A percentile compares a stretch with the other conserved stretches of the same genome.
These are phyloP conservation scores for Aplidium turbinatum DNA, from an alignment of 23 tunicate genomes.

Conservation along the genomic window DNA sequence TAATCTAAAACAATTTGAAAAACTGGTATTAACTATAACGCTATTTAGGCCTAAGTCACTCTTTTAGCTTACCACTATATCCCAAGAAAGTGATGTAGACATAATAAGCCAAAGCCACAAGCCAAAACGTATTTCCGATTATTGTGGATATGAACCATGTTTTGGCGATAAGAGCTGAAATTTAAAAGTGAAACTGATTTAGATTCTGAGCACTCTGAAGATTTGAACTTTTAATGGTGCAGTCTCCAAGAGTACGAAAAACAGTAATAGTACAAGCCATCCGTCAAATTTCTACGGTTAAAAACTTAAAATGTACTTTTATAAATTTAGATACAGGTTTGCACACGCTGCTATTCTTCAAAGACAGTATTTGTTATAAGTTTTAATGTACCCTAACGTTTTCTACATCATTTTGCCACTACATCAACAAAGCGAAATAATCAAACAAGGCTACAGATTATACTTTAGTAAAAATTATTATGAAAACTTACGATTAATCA, in stretches of 20 bases:
- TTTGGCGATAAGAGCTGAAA: conserved; percentile 69
- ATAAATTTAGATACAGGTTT: neutral
- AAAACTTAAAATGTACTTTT: neutral
- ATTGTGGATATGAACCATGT: conserved; percentile 61
- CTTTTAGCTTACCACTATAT: conserved; percentile 91
- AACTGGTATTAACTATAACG: too few relatives aligned
- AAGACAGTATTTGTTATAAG: too few relatives aligned
- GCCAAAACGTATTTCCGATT: conserved; percentile 97
- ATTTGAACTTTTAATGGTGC: neutral
- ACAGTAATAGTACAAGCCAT: neutral
- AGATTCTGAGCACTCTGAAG: neutral
- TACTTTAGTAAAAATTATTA: too few relatives aligned
- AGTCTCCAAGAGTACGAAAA: neutral
- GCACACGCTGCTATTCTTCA: too few relatives aligned
- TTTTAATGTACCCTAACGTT: too few relatives aligned
- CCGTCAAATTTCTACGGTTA: neutral
- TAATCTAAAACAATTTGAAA: too few relatives aligned
- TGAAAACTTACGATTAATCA: conserved; percentile 74
- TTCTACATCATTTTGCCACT: too few relatives aligned
- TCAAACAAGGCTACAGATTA: too few relatives aligned
- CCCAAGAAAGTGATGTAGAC: conserved; percentile 96
- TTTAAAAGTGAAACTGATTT: neutral
- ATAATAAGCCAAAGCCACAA: conserved; percentile 92
- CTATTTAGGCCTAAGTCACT: too few relatives aligned
- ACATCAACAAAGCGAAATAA: too few relatives aligned